phyloP scores from a whole-genome alignment of 2,888 invertebrate species.

The Dolichomitus sp. region DNA sequence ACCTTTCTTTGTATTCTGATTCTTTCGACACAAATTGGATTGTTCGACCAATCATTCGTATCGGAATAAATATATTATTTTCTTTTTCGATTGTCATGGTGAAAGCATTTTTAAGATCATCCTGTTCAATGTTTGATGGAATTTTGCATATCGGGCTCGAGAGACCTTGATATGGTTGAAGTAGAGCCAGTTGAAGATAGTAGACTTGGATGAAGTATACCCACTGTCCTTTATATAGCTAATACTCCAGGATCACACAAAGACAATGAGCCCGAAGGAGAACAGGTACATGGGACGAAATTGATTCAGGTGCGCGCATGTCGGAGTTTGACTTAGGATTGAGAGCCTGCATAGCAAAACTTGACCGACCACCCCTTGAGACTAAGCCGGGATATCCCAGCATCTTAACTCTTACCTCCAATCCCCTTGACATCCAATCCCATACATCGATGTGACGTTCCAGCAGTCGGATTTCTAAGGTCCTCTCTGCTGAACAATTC shows the following conservation, averaged over 20 bases:
- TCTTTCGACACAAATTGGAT: not conserved
- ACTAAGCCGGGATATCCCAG: conserved; percentile 71
- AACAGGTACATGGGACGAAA: conserved; percentile 65
- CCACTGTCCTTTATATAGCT: not conserved
- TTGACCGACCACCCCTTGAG: conserved; percentile 66
- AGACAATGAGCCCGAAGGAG: conserved; percentile 27
- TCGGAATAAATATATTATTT: not conserved
- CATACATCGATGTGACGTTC: conserved; percentile 43
- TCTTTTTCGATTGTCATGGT: not conserved
- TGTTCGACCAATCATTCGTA: not conserved
- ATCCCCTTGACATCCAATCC: conserved; percentile 58
- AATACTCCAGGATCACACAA: conserved; percentile 23
- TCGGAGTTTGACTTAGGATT: conserved; percentile 74
- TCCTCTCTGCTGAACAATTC: not conserved
- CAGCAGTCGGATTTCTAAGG: conserved; percentile 1
- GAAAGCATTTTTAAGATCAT: too few species aligned
- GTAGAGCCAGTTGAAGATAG: not conserved
- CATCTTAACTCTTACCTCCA: conserved; percentile 68
- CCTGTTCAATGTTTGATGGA: not conserved
- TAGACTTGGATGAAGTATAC: not conserved
- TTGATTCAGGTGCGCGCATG: conserved; percentile 77
- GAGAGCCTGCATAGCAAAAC: conserved; percentile 70
- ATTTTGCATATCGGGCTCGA: not conserved
- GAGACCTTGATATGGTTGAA: not conserved
- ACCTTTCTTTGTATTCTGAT: not conserved